Percentiles rank a stretch among this genome's conserved stretches.
Evolutionary conservation across 2,113 vertebrate genomes (phyloP).

Genomic region (Pardalotus punctatus): DNA sequence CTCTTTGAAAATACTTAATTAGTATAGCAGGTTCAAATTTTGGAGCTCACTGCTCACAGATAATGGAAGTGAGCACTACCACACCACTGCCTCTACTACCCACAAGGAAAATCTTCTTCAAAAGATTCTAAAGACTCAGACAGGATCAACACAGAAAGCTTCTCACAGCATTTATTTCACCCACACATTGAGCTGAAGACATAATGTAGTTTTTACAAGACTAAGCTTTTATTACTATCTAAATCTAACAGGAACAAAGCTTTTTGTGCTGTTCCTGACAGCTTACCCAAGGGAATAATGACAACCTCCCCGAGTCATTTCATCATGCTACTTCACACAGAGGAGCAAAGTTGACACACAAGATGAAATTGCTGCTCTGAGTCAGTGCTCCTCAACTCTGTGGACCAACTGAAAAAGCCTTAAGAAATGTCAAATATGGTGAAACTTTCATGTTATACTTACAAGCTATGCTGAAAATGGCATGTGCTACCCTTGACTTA

Average conservation of each 20-base stretch:
- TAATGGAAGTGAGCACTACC: neutral
- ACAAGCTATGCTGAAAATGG: neutral
- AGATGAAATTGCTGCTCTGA: neutral
- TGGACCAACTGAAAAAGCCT: neutral
- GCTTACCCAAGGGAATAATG: neutral
- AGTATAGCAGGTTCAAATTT: neutral
- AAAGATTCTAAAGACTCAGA: neutral
- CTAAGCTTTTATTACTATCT: neutral
- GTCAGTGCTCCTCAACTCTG: neutral
- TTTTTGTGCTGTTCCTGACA: neutral
- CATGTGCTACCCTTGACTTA: neutral
- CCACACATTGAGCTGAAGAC: neutral
- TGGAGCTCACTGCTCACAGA: neutral
- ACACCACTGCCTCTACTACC: neutral
- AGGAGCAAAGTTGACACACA: neutral
- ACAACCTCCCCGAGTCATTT: neutral
- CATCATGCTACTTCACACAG: neutral
- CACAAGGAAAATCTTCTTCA: neutral
- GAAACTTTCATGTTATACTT: neutral
- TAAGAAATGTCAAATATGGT: neutral
- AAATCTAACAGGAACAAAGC: neutral
- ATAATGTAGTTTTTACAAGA: neutral
- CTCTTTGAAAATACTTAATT: constrained; percentile 8
- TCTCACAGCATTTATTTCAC: neutral
- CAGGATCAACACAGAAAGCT: neutral